These are phyloP conservation scores for Penaeus vannamei DNA, from an alignment of 1,140 invertebrate genomes.

Conservation along the genomic window DNA sequence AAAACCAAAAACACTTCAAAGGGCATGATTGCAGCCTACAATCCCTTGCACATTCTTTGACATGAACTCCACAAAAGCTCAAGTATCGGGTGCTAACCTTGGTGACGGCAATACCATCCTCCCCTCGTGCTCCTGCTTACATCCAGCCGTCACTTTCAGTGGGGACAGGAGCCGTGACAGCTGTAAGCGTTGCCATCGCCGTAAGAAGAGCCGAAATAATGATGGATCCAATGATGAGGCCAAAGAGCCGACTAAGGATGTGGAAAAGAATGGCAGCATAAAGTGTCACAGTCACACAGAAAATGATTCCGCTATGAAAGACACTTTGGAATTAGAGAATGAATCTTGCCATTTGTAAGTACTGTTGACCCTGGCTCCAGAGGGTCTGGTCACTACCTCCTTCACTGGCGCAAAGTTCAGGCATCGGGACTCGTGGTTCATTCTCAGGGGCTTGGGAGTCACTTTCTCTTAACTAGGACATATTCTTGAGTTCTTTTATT, in stretches of 20 bases:
- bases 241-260: conserved; percentile 54
- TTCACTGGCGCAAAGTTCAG: conserved; percentile 50
- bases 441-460: too few relatives aligned
- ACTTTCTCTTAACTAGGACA: too few relatives aligned
- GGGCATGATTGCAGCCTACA: too few relatives aligned
- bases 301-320: conserved; percentile 55
- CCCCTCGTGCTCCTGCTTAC: conserved; percentile 48
- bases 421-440: conserved; percentile 7
- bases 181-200: conserved; percentile 60
- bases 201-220: conserved; percentile 61
- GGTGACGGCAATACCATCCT: conserved; percentile 48
- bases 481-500: too few relatives aligned
- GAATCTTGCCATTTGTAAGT: conserved; percentile 64
- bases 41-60: too few relatives aligned
- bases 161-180: conserved; percentile 59
- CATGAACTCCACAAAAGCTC: too few relatives aligned
- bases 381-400: conserved; percentile 50
- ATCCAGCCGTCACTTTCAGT: conserved; percentile 61
- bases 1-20: too few relatives aligned
- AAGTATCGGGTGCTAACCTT: conserved; percentile 12
- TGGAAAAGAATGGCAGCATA: conserved; percentile 59
- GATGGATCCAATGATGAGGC: conserved; percentile 56
- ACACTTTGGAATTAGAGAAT: conserved; percentile 54
- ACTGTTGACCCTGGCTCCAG: conserved; percentile 46
- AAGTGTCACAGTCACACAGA: conserved; percentile 56